These are phyloP conservation scores for Pardosa pseudoannulata DNA, from an alignment of 2,888 invertebrate species.

Conservation along the genomic window DNA sequence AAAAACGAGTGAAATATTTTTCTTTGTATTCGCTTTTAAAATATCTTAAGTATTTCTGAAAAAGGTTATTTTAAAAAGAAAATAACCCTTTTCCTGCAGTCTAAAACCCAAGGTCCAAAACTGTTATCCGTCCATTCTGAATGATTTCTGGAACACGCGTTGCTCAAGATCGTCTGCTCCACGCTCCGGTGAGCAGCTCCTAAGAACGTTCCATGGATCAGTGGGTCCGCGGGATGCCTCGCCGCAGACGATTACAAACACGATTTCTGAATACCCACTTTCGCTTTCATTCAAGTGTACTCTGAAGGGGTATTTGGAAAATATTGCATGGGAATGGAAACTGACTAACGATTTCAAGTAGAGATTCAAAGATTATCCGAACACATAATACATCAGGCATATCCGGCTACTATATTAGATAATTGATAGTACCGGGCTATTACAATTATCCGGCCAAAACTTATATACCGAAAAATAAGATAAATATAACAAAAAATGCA, in stretches of 20 bases:
- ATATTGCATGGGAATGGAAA: too few species aligned
- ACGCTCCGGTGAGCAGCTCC: neutral
- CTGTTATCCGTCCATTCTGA: neutral
- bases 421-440: too few species aligned
- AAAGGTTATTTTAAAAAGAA: neutral
- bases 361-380: too few species aligned
- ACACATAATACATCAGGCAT: too few species aligned
- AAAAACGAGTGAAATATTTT: too few species aligned
- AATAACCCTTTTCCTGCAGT: neutral
- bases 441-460: too few species aligned
- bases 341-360: too few species aligned
- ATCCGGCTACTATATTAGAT: too few species aligned
- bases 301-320: too few species aligned
- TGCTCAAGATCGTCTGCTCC: neutral
- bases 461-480: too few species aligned
- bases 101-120: neutral
- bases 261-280: constrained; percentile 8
- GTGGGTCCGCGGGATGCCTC: neutral
- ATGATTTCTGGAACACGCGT: constrained; percentile 5
- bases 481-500: too few species aligned
- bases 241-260: neutral
- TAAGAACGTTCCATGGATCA: neutral
- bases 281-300: neutral
- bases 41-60: neutral
- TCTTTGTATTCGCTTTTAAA: neutral